A percentile compares a stretch with the other conserved stretches of the same genome.
These are phyloP conservation scores for Mallateleia sp. DNA, from an alignment of 2,888 invertebrate genomes.

Conservation along the genomic window DNA sequence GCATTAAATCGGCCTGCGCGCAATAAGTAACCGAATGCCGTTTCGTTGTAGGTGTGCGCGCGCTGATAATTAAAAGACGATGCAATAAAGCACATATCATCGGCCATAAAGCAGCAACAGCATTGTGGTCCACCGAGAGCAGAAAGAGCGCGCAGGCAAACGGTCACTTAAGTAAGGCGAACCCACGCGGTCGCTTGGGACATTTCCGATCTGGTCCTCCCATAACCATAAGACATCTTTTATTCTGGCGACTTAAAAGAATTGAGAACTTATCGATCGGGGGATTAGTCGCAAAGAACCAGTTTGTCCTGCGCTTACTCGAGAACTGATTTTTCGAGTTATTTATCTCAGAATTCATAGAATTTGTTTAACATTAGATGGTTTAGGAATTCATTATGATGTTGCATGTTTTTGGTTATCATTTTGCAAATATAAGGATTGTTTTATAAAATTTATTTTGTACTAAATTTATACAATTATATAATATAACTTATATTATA, in stretches of 20 bases:
- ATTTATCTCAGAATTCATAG: too few relatives aligned
- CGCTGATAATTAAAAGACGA: slow-evolving; percentile 90
- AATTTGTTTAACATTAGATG: too few relatives aligned
- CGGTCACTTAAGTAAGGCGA: slow-evolving; percentile 82
- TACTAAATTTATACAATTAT: too few relatives aligned
- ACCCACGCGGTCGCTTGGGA: slow-evolving; percentile 86
- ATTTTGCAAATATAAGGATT: too few relatives aligned
- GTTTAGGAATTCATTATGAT: too few relatives aligned
- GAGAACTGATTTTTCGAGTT: slow-evolving; percentile 30
- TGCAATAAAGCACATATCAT: slow-evolving; percentile 90
- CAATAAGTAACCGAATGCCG: slow-evolving; percentile 89
- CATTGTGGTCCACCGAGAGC: slow-evolving; percentile 69
- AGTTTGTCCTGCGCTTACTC: slow-evolving; percentile 22
- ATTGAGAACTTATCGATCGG: slow-evolving; percentile 72
- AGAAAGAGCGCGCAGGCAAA: slow-evolving; percentile 70
- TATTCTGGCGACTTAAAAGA: slow-evolving; percentile 63
- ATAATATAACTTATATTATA: too few relatives aligned
- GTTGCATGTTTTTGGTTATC: too few relatives aligned
- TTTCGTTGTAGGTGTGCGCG: slow-evolving; percentile 88
- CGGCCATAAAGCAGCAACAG: slow-evolving; percentile 88
- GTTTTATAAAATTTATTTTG: too few relatives aligned
- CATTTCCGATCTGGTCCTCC: slow-evolving; percentile 85
- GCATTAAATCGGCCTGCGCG: slow-evolving; percentile 82
- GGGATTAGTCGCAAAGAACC: slow-evolving; percentile 60
- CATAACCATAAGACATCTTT: slow-evolving; percentile 88